These are phyloP conservation scores for Ichneumoninae sp. DNA, from an alignment of 2,888 invertebrate genomes.

Conservation along the genomic window DNA sequence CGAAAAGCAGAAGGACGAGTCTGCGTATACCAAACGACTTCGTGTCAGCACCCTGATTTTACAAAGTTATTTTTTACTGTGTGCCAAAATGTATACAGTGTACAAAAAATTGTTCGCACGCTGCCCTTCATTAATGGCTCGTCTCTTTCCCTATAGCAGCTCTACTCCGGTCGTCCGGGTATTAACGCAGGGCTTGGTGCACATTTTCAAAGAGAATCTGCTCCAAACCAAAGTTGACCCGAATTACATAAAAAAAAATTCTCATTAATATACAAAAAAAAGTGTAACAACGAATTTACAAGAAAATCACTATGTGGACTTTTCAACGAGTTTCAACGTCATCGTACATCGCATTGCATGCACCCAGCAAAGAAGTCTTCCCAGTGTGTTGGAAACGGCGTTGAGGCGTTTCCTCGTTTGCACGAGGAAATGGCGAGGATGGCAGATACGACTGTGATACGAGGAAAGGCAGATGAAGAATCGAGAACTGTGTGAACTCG, in stretches of 20 bases:
- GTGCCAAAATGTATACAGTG: neutral
- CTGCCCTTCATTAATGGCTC: neutral
- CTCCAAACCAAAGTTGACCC: neutral
- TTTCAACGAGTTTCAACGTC: neutral
- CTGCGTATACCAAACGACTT: no score
- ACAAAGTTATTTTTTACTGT: neutral
- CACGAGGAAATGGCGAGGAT: neutral
- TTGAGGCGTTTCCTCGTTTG: neutral
- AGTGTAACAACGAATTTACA: neutral
- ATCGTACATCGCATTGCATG: neutral
- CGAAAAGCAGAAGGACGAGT: no score
- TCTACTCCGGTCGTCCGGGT: neutral
- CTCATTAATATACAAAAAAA: neutral
- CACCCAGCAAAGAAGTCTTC: neutral
- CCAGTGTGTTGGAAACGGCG: neutral
- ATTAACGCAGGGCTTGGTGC: neutral
- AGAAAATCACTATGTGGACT: neutral
- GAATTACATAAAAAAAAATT: neutral
- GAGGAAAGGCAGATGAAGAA: constrained; percentile 26
- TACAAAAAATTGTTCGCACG: neutral
- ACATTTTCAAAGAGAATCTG: neutral
- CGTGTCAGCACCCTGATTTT: neutral
- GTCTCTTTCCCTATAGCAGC: no score
- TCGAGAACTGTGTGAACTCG: constrained; percentile 33
- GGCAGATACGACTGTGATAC: neutral